Evolutionary conservation across 2,797 vertebrate genomes (phyloP), one percentile per base, ranked within the genome.

Genomic region (Myotis daubentonii): DNA sequence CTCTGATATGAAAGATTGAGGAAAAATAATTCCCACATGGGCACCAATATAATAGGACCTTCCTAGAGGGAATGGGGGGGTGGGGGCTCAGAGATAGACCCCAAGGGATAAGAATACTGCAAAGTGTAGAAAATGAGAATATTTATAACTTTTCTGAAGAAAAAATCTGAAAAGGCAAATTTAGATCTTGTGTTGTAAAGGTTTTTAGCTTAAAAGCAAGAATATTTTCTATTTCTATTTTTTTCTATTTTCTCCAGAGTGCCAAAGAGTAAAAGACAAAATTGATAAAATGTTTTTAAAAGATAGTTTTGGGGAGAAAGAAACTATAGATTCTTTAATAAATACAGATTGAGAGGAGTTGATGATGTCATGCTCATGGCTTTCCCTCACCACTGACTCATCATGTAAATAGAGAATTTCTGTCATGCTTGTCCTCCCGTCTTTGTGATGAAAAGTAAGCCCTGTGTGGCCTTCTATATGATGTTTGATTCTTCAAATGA

Each of bases 381-480:
- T 68, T 96, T 95, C 92, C 74, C 41, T 91, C 70, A 88, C 17
- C 74, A 80, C 70, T 86, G 75, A 94, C 41, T 95, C 65, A 96
- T 87, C 33, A 33, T 16, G 12, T 81, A 81, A 82, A 51, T 36
- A 90, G 57, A 88, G 60, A 91, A 87, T 90, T 89, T 96, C 55
- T 88, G 41, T 25, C 68, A 60, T 53, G 55, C 28, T 91, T 85
- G 33, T 87, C 49, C 78, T 95, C 71, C 78, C 36, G 25, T 93
- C 60, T 93, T 92, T 82, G 57, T 90, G 57, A 70, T 74, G 60
- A 89, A 28, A 86, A 86, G 83, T 51, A 90, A 94, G 20, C 44
- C n/a, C 55, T 71, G n/a, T 41, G 11, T 84, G 74, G 65, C 68
- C 78, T 82, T 84, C 53, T 71, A 49, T 60, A 13, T 20, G 76